Percentiles rank a stretch among this genome's conserved stretches.
Evolutionary conservation across 2,888 invertebrate species (phyloP).

Genomic region (Imbricaverruca yamaguchii): DNA sequence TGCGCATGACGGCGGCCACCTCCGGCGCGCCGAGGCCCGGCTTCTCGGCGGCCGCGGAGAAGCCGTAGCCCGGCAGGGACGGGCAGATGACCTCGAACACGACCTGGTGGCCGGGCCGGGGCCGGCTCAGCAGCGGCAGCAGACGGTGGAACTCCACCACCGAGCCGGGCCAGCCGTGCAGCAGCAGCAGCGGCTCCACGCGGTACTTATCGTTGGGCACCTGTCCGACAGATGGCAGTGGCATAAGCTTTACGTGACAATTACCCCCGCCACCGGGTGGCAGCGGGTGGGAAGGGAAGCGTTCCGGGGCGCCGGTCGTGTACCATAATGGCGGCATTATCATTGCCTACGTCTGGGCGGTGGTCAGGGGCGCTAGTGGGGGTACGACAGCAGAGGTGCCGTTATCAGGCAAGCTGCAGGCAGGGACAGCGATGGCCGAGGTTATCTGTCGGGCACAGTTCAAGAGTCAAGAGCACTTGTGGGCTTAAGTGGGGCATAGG

Average conservation of each 20-base stretch:
- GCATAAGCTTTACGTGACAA: not conserved
- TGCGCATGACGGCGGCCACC: slow-evolving; percentile 35
- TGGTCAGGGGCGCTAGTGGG: too few species aligned
- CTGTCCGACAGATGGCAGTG: slow-evolving; percentile 34
- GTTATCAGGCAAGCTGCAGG: too few species aligned
- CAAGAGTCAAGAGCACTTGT: too few species aligned
- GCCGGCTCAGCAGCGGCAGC: slow-evolving; percentile 56
- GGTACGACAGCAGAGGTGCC: too few species aligned
- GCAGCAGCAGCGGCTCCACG: slow-evolving; percentile 58
- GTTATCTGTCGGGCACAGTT: too few species aligned
- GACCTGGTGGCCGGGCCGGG: slow-evolving; percentile 42
- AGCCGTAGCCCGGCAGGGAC: slow-evolving; percentile 50
- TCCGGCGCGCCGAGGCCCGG: slow-evolving; percentile 53
- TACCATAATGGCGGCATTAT: too few species aligned
- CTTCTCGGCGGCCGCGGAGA: slow-evolving; percentile 50
- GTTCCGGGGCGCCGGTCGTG: too few species aligned
- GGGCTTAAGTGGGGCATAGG: too few species aligned
- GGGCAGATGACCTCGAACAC: slow-evolving; percentile 43
- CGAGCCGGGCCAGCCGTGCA: slow-evolving; percentile 84
- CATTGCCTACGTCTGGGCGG: too few species aligned
- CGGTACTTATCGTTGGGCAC: slow-evolving; percentile 28
- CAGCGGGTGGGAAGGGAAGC: not conserved
- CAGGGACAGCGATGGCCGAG: too few species aligned
- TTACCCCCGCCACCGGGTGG: not conserved
- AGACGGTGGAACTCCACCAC: slow-evolving; percentile 69